These are phyloP conservation scores for Silurus glanis DNA, from an alignment of 2,113 vertebrate species.

Conservation along the genomic window DNA sequence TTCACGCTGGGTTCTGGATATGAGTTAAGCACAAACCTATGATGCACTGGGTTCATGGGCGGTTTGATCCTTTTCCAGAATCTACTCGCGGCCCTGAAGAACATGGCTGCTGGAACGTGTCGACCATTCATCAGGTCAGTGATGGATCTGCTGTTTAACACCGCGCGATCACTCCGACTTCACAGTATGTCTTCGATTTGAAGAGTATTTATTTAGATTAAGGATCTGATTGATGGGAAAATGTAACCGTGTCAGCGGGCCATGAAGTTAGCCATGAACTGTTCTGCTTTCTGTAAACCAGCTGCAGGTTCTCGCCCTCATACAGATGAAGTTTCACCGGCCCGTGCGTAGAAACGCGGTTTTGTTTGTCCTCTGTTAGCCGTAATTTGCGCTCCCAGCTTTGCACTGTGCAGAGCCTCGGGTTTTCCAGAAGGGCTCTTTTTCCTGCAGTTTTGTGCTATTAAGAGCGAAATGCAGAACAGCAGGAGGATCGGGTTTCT, in stretches of 20 bases:
- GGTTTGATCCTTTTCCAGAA: neutral
- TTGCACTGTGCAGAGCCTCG: constrained; percentile 50
- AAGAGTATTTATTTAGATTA: constrained; percentile 16
- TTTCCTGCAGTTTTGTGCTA: constrained; percentile 62
- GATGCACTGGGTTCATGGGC: constrained; percentile 32
- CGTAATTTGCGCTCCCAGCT: constrained; percentile 48
- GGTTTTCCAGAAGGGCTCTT: constrained; percentile 45
- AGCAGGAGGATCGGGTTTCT: constrained; percentile 58
- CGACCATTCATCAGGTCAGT: neutral
- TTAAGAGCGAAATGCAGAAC: constrained; percentile 56
- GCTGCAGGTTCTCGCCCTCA: constrained; percentile 23
- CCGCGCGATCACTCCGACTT: neutral
- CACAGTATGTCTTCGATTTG: neutral
- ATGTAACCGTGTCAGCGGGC: constrained; percentile 33
- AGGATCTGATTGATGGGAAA: constrained; percentile 26
- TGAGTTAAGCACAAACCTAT: constrained; percentile 35
- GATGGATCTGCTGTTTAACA: neutral
- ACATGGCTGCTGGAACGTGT: neutral
- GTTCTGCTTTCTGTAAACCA: constrained; percentile 34
- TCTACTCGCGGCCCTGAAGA: neutral
- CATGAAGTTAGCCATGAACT: neutral
- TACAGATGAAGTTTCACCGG: constrained; percentile 33
- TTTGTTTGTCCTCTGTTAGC: constrained; percentile 58
- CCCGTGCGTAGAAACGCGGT: constrained; percentile 44
- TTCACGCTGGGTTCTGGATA: neutral